These are phyloP conservation scores for Lepus americanus DNA, from an alignment of 2,113 vertebrate species.

Conservation along the genomic window DNA sequence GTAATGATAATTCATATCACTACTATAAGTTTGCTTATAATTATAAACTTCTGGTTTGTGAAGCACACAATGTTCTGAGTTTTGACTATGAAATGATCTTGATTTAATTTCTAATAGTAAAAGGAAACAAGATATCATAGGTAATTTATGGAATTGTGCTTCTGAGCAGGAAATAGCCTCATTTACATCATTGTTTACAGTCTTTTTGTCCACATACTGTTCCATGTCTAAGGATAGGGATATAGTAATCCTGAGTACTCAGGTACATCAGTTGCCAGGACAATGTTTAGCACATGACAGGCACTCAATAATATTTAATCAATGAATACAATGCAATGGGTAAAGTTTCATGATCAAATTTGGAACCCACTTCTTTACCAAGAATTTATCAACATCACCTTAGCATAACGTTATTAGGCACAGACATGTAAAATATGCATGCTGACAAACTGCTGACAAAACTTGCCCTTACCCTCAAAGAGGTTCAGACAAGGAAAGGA, in stretches of 20 bases:
- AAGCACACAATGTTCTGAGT: background rate
- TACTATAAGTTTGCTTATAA: constrained; percentile 29
- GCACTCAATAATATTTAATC: background rate
- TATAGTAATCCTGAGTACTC: background rate
- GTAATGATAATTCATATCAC: constrained; percentile 25
- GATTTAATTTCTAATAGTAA: constrained; percentile 50
- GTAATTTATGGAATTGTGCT: constrained; percentile 26
- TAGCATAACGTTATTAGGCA: background rate
- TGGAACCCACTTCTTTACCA: background rate
- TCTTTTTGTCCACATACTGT: constrained; percentile 9
- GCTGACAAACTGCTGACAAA: background rate
- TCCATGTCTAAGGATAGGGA: background rate
- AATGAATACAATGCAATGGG: background rate
- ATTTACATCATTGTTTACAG: background rate
- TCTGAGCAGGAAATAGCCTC: background rate
- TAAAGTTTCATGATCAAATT: constrained; percentile 27
- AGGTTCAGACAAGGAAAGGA: background rate
- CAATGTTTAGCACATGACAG: background rate
- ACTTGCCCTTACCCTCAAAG: background rate
- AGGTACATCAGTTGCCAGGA: background rate
- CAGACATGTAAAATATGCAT: constrained; percentile 8
- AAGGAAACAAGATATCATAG: constrained; percentile 14
- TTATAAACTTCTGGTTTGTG: constrained; percentile 19
- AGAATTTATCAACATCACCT: constrained; percentile 11
- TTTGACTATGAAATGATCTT: constrained; percentile 65